These are phyloP conservation scores for Drosophila macrothrix DNA, from an alignment of 2,888 invertebrate genomes.

Conservation along the genomic window DNA sequence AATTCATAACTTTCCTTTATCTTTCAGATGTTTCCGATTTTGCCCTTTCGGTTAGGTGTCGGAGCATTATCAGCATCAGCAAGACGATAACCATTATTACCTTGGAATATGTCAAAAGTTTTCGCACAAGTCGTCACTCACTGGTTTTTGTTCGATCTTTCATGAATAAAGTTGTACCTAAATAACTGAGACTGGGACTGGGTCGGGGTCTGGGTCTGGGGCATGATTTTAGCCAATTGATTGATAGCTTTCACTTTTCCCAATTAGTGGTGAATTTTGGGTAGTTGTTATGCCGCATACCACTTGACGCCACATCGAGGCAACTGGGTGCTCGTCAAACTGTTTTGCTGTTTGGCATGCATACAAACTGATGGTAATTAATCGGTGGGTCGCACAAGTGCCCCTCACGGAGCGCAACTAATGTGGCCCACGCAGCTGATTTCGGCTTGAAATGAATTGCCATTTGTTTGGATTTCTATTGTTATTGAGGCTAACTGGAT, in stretches of 20 bases:
- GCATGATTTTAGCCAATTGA: slow-evolving; percentile 31
- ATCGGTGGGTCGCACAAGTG: slow-evolving; percentile 50
- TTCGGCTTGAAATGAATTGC: background rate
- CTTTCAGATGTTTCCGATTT: background rate
- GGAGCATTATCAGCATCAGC: background rate
- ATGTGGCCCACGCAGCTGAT: slow-evolving; percentile 6
- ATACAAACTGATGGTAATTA: slow-evolving; percentile 71
- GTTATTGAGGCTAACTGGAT: slow-evolving; percentile 1
- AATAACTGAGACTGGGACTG: slow-evolving; percentile 10
- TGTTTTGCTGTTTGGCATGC: slow-evolving; percentile 36
- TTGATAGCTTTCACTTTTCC: slow-evolving; percentile 58
- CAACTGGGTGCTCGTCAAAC: slow-evolving; percentile 14
- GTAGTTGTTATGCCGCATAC: slow-evolving; percentile 39
- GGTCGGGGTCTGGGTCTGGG: slow-evolving; percentile 18
- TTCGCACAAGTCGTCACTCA: background rate
- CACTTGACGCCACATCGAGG: slow-evolving; percentile 40
- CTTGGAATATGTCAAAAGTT: background rate
- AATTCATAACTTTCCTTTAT: background rate
- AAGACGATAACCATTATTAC: background rate
- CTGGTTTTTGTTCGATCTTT: background rate
- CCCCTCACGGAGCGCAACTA: background rate
- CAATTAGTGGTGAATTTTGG: slow-evolving; percentile 32
- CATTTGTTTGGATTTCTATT: background rate
- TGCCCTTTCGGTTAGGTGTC: background rate
- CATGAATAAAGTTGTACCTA: background rate